A percentile compares a stretch with the other conserved stretches of the same genome.
Evolutionary conservation across 2,888 invertebrate species (phyloP).

Genomic region (Tiliacea aurago): DNA sequence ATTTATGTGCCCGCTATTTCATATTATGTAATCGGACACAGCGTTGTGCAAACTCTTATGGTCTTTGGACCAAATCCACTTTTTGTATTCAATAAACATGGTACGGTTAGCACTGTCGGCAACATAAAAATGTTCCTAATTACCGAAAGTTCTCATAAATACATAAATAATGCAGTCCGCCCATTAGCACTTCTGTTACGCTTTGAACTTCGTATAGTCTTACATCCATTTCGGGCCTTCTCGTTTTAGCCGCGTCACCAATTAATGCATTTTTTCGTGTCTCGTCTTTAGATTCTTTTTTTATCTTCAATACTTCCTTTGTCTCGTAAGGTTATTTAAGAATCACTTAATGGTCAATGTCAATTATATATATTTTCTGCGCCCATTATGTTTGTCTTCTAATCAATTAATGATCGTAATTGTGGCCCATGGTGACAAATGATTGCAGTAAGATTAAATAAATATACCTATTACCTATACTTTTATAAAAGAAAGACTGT

Average conservation of each 20-base stretch:
- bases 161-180: slow-evolving; percentile 74
- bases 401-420: not conserved
- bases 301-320: slow-evolving; percentile 72
- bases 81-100: slow-evolving; percentile 46
- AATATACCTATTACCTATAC: not conserved
- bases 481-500: not conserved
- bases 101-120: slow-evolving; percentile 46
- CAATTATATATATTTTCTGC: slow-evolving; percentile 9
- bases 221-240: slow-evolving; percentile 78
- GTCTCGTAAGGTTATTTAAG: slow-evolving; percentile 50
- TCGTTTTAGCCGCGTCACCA: slow-evolving; percentile 80
- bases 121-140: slow-evolving; percentile 69
- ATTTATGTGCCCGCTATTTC: slow-evolving; percentile 56
- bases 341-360: slow-evolving; percentile 37
- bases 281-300: slow-evolving; percentile 64
- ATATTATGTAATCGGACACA: slow-evolving; percentile 58
- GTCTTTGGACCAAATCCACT: slow-evolving; percentile 47
- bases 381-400: not conserved
- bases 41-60: slow-evolving; percentile 55
- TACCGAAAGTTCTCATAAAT: slow-evolving; percentile 71
- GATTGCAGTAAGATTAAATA: not conserved
- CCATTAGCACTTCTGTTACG: slow-evolving; percentile 81
- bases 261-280: slow-evolving; percentile 84
- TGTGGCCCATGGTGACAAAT: not conserved
- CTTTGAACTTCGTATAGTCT: slow-evolving; percentile 81